Evolutionary conservation across 2,797 vertebrate genomes (phyloP), one percentile per base, ranked within the genome.

Genomic region (Apogon hyalosoma): DNA sequence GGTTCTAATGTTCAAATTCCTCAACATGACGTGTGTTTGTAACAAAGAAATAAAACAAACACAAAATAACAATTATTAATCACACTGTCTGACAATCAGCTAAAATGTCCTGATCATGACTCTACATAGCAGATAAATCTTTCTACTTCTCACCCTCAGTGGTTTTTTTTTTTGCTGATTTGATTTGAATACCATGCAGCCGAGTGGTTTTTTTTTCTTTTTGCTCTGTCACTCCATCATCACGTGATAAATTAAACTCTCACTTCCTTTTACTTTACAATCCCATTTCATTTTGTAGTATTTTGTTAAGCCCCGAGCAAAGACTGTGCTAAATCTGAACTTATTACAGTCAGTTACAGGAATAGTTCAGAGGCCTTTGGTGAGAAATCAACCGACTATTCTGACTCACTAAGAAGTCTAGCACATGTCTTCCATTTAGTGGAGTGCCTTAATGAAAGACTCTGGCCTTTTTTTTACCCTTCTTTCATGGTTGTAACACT

Each of bases 351-450:
- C 41, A 50, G 58, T 8, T 57, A 70, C 51, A 72, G 31, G 58
- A 69, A 66, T 59, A 66, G 56, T 14, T 39, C 19, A 11, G 24
- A 51, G 11, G 7, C 49, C 48, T 76, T 63, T 76, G 43, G 69
- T 61, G 64, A 6, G 2, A 49, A n/a, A 42, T 77, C 53, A 24
- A 70, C 57, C 67, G 70, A 69, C 61, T 78, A 65, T 45, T 69
- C 48, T 66, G 62, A 86, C 72, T 79, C 58, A 73, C 31, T 39
- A 19, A 19, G 13, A 80, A 11, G 5, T 70, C 61, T 72, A 43
- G 16, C 77, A 82, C 49, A 48, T 2, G 40, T 54, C 67, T 73
- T 67, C 77, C 31, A 60, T 77, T 77, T 52, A 53, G 58, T 56
- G 43, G 53, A 41, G 41, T 8, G 49, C 48, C 16, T 31, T 41